Conservation (phyloP, 2,888 invertebrate species). For the Kryphioiulus occultus region DNA sequence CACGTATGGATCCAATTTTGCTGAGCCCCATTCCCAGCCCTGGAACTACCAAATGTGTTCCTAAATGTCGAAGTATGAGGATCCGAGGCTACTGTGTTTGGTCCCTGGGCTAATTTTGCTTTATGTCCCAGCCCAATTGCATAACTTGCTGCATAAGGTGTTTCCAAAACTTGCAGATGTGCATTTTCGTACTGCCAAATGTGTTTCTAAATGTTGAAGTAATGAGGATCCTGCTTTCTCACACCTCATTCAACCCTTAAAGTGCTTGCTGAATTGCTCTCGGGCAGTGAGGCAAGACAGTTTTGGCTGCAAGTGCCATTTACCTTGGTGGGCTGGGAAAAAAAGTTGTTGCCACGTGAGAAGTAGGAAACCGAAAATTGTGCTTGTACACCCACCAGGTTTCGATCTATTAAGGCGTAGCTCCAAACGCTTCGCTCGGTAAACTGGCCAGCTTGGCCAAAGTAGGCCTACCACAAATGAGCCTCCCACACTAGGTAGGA, state of each 20-base stretch:
- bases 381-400: neutral
- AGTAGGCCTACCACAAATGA: neutral
- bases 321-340: neutral
- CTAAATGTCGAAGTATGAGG: neutral
- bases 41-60: too few species aligned
- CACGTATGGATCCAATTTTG: too few species aligned
- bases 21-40: too few species aligned
- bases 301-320: neutral
- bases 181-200: too few species aligned
- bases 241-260: neutral
- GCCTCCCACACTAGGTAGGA: neutral
- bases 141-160: too few species aligned
- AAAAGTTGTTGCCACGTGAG: constrained; percentile 23
- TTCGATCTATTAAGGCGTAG: neutral
- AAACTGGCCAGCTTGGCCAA: constrained; percentile 1
- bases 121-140: too few species aligned
- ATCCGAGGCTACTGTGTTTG: too few species aligned
- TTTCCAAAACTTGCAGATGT: too few species aligned
- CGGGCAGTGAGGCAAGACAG: constrained; percentile 7
- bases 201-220: too few species aligned
- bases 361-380: neutral
- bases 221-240: neutral
- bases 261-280: neutral
- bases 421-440: neutral
- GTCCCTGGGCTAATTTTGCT: too few species aligned